Evolutionary conservation across 1,140 invertebrate genomes (phyloP).

Genomic region (Nasonia giraulti): DNA sequence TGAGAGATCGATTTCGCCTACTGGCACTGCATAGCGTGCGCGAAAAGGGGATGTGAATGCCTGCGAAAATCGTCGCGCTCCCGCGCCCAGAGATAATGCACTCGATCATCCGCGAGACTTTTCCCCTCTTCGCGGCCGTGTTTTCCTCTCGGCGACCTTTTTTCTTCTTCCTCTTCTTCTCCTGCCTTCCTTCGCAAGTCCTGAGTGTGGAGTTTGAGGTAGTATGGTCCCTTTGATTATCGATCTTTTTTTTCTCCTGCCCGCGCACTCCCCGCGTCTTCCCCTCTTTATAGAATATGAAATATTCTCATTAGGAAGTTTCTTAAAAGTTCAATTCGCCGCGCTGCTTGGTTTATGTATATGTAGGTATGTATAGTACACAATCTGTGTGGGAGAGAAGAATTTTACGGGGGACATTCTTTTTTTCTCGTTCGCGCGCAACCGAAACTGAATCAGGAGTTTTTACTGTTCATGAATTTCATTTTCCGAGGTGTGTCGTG

Average conservation of each 20-base stretch:
- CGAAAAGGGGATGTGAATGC: not conserved
- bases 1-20: not conserved
- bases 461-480: not conserved
- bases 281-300: not conserved
- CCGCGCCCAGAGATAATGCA: not conserved
- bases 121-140: not conserved
- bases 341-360: not conserved
- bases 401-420: not conserved
- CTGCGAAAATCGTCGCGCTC: not conserved
- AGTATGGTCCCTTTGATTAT: too few species aligned
- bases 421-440: not conserved
- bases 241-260: not conserved
- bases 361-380: not conserved
- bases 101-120: not conserved
- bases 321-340: not conserved
- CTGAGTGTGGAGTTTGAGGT: too few species aligned
- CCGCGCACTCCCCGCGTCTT: too few species aligned
- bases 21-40: too few species aligned
- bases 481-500: not conserved
- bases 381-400: not conserved
- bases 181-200: not conserved
- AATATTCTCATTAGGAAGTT: slow-evolving; percentile 1
- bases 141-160: not conserved
- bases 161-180: not conserved
- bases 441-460: not conserved